A percentile compares a stretch with the other conserved stretches of the same genome.
Conservation (phyloP, 2,888 invertebrate genomes). For the Hirudinaria manillensis region DNA sequence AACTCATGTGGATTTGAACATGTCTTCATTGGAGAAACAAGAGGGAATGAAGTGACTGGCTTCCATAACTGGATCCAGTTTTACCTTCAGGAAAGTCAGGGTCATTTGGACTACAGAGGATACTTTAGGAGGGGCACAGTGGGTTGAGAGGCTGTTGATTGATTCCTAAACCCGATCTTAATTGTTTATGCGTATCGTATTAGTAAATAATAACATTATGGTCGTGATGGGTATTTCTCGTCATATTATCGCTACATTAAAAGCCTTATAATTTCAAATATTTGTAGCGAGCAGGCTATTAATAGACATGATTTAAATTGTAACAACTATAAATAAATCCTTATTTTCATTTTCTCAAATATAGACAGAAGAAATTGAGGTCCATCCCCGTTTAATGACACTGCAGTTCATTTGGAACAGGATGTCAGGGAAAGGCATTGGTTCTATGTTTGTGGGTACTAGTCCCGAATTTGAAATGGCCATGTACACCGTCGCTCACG, state of each 20-base stretch:
- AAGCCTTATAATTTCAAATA: background rate
- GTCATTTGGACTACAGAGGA: constrained; percentile 53
- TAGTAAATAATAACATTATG: background rate
- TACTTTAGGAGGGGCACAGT: constrained; percentile 52
- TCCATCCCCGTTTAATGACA: constrained; percentile 48
- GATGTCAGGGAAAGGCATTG: constrained; percentile 48
- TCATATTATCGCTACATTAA: background rate
- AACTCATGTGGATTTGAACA: constrained; percentile 55
- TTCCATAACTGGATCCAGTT: constrained; percentile 55
- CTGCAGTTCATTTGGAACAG: constrained; percentile 51
- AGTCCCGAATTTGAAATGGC: constrained; percentile 55
- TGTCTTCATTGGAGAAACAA: constrained; percentile 54
- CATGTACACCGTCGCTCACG: constrained; percentile 48
- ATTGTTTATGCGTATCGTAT: background rate
- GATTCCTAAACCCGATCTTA: background rate
- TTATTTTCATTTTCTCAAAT: background rate
- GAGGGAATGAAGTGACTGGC: constrained; percentile 49
- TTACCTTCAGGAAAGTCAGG: constrained; percentile 52
- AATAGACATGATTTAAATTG: background rate
- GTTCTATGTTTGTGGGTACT: constrained; percentile 45
- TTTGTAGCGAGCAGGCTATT: background rate
- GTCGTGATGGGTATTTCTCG: background rate
- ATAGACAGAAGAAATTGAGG: constrained; percentile 42
- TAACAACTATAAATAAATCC: background rate
- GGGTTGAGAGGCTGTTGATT: constrained; percentile 34